Evolutionary conservation across 2,797 vertebrate species (phyloP).

Genomic region (Sebastes trivittatus): DNA sequence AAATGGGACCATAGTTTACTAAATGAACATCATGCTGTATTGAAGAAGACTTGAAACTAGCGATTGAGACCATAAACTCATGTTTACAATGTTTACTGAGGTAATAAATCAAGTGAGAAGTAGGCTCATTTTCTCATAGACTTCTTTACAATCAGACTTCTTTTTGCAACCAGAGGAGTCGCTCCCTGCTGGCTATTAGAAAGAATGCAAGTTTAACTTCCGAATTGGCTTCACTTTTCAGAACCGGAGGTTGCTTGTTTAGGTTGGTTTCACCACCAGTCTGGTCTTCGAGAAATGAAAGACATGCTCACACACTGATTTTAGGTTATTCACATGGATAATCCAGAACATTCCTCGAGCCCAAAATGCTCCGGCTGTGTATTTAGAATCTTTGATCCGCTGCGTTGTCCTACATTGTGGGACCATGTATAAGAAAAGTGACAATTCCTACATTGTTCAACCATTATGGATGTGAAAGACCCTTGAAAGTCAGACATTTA

Average conservation of each 20-base stretch:
- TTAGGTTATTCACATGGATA: not conserved
- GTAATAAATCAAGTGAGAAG: too few species aligned
- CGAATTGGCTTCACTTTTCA: too few species aligned
- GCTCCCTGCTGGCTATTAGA: too few species aligned
- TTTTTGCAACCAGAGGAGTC: too few species aligned
- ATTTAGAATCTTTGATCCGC: not conserved
- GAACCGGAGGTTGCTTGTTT: not conserved
- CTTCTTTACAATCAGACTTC: too few species aligned
- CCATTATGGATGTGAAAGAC: not conserved
- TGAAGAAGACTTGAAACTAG: too few species aligned
- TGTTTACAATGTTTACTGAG: too few species aligned
- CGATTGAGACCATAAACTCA: too few species aligned
- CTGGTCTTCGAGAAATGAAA: not conserved
- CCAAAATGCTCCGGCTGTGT: not conserved
- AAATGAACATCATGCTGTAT: too few species aligned
- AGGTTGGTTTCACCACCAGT: not conserved
- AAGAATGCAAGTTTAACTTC: too few species aligned
- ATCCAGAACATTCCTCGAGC: not conserved
- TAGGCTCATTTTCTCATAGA: too few species aligned
- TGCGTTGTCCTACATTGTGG: not conserved
- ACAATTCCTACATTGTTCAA: not conserved
- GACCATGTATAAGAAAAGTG: not conserved
- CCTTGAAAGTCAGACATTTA: not conserved
- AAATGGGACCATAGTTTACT: too few species aligned
- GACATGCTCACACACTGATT: not conserved